Evolutionary conservation across 2,113 vertebrate genomes (phyloP).

Genomic region (Cepphus grylle): DNA sequence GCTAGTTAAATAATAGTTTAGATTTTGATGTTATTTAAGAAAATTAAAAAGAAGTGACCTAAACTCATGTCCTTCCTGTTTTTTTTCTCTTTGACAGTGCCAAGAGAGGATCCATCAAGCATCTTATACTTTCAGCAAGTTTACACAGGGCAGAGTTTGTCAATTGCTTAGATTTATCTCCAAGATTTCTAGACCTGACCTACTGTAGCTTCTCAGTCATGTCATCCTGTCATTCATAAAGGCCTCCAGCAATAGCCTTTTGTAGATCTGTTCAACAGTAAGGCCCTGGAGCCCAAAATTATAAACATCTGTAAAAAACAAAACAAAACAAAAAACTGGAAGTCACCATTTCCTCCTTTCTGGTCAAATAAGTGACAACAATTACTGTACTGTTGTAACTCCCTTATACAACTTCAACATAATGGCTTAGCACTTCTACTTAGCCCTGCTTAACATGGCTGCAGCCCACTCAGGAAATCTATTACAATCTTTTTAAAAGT

Average conservation of each 20-base stretch:
- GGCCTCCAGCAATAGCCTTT: not conserved
- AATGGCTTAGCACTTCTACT: not conserved
- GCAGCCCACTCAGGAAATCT: not conserved
- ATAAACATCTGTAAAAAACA: not conserved
- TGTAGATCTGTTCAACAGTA: not conserved
- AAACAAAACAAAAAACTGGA: no score
- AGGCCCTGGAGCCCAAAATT: not conserved
- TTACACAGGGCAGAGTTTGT: not conserved
- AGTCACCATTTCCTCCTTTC: not conserved
- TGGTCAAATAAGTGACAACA: not conserved
- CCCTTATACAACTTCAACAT: not conserved
- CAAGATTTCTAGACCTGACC: not conserved
- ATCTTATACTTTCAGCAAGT: not conserved
- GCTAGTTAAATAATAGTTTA: not conserved
- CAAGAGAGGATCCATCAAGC: not conserved
- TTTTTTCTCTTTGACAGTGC: not conserved
- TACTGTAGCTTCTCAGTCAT: not conserved
- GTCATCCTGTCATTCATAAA: not conserved
- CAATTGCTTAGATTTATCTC: not conserved
- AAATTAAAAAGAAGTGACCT: not conserved
- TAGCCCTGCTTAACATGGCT: not conserved
- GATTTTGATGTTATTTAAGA: not conserved
- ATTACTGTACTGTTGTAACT: not conserved
- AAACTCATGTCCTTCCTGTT: not conserved
- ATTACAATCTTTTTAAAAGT: not conserved